Conservation (phyloP, 2,797 vertebrate species). For the Kryptopterus vitreolus region DNA sequence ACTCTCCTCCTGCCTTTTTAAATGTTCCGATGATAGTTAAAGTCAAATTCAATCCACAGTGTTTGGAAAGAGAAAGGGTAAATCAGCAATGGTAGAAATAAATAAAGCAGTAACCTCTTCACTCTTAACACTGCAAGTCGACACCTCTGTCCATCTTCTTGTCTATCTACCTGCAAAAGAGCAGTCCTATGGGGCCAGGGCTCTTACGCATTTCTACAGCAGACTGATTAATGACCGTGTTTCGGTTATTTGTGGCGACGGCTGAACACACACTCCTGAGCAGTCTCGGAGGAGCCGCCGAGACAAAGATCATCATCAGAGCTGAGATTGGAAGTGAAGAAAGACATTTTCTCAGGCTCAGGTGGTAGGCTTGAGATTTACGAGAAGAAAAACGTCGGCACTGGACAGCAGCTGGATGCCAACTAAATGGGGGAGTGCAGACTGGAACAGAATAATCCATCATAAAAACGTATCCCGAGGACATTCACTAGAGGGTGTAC, state of each 20-base stretch:
- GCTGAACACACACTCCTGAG: conserved; percentile 43
- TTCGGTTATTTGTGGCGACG: conserved; percentile 55
- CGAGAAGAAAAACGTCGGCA: conserved; percentile 5
- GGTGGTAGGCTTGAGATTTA: conserved; percentile 21
- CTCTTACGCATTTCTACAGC: conserved; percentile 37
- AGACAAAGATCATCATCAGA: conserved; percentile 42
- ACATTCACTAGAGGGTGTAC: neutral
- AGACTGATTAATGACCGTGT: conserved; percentile 52
- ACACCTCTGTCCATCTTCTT: conserved; percentile 32
- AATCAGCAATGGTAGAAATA: conserved; percentile 6
- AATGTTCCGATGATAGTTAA: too few relatives aligned
- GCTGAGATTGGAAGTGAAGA: conserved; percentile 34
- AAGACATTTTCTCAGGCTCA: conserved; percentile 41
- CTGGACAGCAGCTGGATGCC: conserved; percentile 18
- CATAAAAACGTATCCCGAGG: conserved; percentile 13
- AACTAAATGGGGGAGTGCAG: conserved; percentile 5
- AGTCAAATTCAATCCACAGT: neutral
- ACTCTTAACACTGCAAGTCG: conserved; percentile 14
- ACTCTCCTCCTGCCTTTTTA: neutral
- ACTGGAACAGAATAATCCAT: conserved; percentile 14
- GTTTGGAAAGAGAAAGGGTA: neutral
- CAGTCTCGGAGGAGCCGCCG: conserved; percentile 37
- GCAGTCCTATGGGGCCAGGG: conserved; percentile 34
- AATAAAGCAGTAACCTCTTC: conserved; percentile 7
- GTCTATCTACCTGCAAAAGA: conserved; percentile 33